Conservation (phyloP, 2,888 invertebrate species). For the Fabriciana adippe region DNA sequence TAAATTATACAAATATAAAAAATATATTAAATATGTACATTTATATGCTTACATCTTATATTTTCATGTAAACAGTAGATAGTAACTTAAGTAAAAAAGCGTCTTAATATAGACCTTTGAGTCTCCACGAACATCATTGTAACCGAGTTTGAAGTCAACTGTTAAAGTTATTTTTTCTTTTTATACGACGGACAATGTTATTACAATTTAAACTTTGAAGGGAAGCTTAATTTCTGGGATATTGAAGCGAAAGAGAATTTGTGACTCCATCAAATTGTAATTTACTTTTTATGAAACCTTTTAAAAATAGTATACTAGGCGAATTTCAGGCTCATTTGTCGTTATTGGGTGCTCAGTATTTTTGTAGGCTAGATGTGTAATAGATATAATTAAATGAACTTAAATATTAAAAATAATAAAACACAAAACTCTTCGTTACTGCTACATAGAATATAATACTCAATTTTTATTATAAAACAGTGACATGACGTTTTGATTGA, state of each 20-base stretch:
- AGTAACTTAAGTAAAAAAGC: conserved; percentile 2
- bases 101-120: conserved; percentile 52
- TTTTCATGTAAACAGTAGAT: neutral
- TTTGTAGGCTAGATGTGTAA: too few relatives aligned
- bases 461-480: neutral
- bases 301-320: neutral
- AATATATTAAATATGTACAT: too few relatives aligned
- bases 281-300: conserved; percentile 19
- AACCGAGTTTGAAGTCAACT: conserved; percentile 65
- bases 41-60: too few relatives aligned
- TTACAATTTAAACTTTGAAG: conserved; percentile 56
- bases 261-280: conserved; percentile 5
- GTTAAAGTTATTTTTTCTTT: conserved; percentile 50
- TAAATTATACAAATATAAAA: too few relatives aligned
- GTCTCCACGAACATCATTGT: conserved; percentile 59
- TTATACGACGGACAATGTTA: conserved; percentile 55
- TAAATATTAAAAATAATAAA: too few relatives aligned
- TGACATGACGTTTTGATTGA: conserved; percentile 12
- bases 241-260: conserved; percentile 32
- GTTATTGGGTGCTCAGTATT: too few relatives aligned
- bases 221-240: conserved; percentile 47
- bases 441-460: too few relatives aligned
- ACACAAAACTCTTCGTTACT: too few relatives aligned
- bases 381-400: too few relatives aligned
- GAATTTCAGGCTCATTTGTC: neutral